These are phyloP conservation scores for Ornithorhynchus anatinus DNA, from an alignment of 2,113 vertebrate genomes.

Conservation along the genomic window DNA sequence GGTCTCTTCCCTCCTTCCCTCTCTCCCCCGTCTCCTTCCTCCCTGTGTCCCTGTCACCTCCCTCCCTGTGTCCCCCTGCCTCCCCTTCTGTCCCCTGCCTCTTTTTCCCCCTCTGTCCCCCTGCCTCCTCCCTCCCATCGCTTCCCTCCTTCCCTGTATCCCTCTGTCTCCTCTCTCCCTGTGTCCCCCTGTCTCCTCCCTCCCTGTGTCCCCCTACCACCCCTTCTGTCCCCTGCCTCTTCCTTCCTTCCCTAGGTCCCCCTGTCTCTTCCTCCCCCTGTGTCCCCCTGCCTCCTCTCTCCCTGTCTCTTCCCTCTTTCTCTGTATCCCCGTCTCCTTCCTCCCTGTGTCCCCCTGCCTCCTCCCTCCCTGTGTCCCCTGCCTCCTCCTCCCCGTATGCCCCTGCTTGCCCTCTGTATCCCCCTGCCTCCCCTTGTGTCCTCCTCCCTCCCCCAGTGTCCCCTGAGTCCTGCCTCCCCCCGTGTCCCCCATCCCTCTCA, in stretches of 20 bases:
- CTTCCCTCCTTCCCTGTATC: not conserved
- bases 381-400: not conserved
- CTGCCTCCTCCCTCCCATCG: not conserved
- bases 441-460: not conserved
- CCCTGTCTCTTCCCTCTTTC: accelerated
- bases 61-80: not conserved
- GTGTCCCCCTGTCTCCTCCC: accelerated
- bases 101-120: not conserved
- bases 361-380: accelerated
- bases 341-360: accelerated
- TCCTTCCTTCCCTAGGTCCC: accelerated
- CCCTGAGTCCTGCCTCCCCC: accelerated
- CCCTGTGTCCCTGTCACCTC: accelerated
- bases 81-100: not conserved
- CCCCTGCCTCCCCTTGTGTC: accelerated
- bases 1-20: not conserved
- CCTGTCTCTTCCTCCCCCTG: not conserved
- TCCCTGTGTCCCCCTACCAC: not conserved
- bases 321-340: not conserved
- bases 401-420: not conserved
- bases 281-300: accelerated
- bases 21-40: no score
- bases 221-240: accelerated
- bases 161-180: not conserved
- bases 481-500: not conserved